Evolutionary conservation across 2,888 invertebrate species (phyloP).

Genomic region (Melikaiella ostensackeni): DNA sequence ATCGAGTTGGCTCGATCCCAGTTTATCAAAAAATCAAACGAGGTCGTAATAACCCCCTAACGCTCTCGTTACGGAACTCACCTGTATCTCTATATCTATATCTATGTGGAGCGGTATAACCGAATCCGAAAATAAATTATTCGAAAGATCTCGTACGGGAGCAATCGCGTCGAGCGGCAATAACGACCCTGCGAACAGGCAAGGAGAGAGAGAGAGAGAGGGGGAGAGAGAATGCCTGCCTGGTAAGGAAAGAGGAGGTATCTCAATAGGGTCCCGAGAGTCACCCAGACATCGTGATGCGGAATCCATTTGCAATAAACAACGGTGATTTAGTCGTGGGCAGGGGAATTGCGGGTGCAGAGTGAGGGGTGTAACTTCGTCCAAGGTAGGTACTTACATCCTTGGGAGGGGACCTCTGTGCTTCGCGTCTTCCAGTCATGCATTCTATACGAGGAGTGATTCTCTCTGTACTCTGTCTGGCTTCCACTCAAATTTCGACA

Average conservation of each 20-base stretch:
- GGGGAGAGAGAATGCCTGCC: slow-evolving; percentile 44
- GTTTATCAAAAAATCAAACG: slow-evolving; percentile 56
- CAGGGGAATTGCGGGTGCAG: slow-evolving; percentile 45
- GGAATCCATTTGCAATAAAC: slow-evolving; percentile 78
- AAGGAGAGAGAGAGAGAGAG: slow-evolving; percentile 45
- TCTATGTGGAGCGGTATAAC: slow-evolving; percentile 37
- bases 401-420: slow-evolving; percentile 70
- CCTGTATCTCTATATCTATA: slow-evolving; percentile 42
- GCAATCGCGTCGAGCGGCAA: slow-evolving; percentile 68
- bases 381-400: slow-evolving; percentile 72
- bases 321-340: slow-evolving; percentile 72
- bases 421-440: slow-evolving; percentile 74
- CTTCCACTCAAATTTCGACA: background rate
- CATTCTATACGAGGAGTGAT: slow-evolving; percentile 75
- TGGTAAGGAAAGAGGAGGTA: slow-evolving; percentile 70
- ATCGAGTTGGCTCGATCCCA: slow-evolving; percentile 57
- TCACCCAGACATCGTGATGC: slow-evolving; percentile 71
- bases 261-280: slow-evolving; percentile 70
- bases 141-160: slow-evolving; percentile 69
- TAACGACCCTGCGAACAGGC: slow-evolving; percentile 64
- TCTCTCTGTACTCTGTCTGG: slow-evolving; percentile 50
- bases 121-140: slow-evolving; percentile 68
- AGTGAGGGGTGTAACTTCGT: slow-evolving; percentile 62
- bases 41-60: slow-evolving; percentile 23
- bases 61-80: slow-evolving; percentile 33